A percentile compares a stretch with the other conserved stretches of the same genome.
Evolutionary conservation across 2,888 invertebrate genomes (phyloP).

Genomic region (Tridacna crocea): DNA sequence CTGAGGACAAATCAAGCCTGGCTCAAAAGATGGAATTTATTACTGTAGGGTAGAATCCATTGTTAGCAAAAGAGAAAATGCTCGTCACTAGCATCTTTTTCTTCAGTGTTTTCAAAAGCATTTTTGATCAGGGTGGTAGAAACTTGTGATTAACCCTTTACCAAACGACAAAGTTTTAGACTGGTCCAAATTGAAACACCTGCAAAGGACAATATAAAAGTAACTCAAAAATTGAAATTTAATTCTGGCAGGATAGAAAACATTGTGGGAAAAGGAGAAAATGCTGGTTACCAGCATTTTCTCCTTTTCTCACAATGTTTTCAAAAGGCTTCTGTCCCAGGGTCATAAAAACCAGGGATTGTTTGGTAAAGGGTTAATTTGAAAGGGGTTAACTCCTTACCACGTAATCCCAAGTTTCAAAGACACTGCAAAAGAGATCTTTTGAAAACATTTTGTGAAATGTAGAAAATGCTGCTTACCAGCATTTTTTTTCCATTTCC

Average conservation of each 20-base stretch:
- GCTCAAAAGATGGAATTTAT: no score
- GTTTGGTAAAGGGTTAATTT: background rate
- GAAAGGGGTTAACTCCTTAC: no score
- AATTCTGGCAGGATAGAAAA: background rate
- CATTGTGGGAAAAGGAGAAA: background rate
- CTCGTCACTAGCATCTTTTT: no score
- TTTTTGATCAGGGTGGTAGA: no score
- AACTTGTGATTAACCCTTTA: background rate
- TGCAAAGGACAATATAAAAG: background rate
- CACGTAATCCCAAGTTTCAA: no score
- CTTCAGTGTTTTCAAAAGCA: no score
- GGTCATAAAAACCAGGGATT: background rate
- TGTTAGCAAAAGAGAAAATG: no score
- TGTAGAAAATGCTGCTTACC: no score
- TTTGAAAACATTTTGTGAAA: background rate
- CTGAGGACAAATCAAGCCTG: no score
- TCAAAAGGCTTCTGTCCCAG: background rate
- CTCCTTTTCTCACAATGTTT: background rate
- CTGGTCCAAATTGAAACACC: background rate
- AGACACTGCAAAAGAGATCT: no score
- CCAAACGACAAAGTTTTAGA: background rate
- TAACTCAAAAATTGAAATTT: background rate
- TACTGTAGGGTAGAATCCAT: no score
- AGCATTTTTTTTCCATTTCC: no score
- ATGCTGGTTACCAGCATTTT: background rate